Evolutionary conservation across 2,888 invertebrate genomes (phyloP).

Genomic region (Agrochola lychnidis): DNA sequence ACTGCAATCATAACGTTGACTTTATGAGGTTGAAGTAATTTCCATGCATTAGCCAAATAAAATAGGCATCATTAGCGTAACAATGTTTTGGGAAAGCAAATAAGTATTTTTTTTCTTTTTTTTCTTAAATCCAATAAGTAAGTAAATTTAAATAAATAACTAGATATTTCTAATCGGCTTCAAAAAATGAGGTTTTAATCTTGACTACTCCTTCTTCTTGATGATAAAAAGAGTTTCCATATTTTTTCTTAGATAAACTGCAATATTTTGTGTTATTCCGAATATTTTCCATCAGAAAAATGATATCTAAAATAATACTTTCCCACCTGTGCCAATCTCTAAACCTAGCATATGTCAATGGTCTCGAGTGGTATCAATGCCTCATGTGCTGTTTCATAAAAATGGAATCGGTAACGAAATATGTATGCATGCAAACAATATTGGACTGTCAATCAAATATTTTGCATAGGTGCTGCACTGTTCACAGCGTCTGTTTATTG

Average conservation of each 20-base stretch:
- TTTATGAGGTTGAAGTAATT: neutral
- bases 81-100: neutral
- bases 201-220: neutral
- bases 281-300: neutral
- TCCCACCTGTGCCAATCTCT: neutral
- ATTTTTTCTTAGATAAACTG: neutral
- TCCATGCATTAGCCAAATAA: neutral
- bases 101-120: too few relatives aligned
- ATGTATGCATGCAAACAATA: slow-evolving; percentile 61
- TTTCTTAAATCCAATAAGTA: too few relatives aligned
- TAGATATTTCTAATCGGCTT: neutral
- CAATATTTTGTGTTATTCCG: neutral
- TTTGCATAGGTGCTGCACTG: slow-evolving; percentile 38
- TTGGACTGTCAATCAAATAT: slow-evolving; percentile 63
- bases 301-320: slow-evolving; percentile 2
- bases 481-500: slow-evolving; percentile 39
- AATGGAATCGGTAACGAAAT: slow-evolving; percentile 48
- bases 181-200: neutral
- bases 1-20: too few relatives aligned
- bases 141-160: too few relatives aligned
- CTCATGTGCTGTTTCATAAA: slow-evolving; percentile 48
- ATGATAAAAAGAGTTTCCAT: neutral
- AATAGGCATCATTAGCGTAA: neutral
- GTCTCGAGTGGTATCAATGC: slow-evolving; percentile 32
- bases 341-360: slow-evolving; percentile 29